These are phyloP conservation scores for Drosophila jambulina DNA, from an alignment of 1,140 invertebrate species.

Conservation along the genomic window DNA sequence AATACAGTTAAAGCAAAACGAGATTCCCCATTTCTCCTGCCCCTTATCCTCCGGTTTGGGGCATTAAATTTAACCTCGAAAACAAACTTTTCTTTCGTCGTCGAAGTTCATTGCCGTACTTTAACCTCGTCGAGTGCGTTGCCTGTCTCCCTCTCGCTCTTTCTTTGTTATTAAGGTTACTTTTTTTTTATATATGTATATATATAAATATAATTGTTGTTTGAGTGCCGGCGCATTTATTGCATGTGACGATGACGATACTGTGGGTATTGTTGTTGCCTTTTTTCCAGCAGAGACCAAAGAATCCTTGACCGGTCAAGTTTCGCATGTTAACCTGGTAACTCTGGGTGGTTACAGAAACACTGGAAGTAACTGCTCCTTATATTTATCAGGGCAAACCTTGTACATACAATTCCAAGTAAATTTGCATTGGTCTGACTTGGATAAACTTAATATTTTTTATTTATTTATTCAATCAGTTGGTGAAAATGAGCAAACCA, in stretches of 20 bases:
- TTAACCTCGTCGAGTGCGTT: constrained; percentile 73
- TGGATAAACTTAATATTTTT: constrained; percentile 7
- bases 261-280: neutral
- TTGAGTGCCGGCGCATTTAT: constrained; percentile 55
- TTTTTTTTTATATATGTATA: neutral
- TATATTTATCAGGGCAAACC: neutral
- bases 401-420: neutral
- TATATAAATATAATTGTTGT: constrained; percentile 14
- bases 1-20: constrained; percentile 15
- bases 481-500: neutral
- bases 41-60: neutral
- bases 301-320: constrained; percentile 38
- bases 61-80: constrained; percentile 69
- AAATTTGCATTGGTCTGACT: constrained; percentile 23
- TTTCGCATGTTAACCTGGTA: constrained; percentile 1
- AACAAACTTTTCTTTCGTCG: constrained; percentile 69
- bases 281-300: constrained; percentile 7
- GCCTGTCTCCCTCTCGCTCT: constrained; percentile 38
- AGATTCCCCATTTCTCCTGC: constrained; percentile 28
- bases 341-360: neutral
- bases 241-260: constrained; percentile 12
- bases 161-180: constrained; percentile 34
- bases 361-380: neutral
- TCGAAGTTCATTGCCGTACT: constrained; percentile 79
- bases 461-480: constrained; percentile 18